Conservation (phyloP, 1,140 invertebrate species). For the Aradophagus sp. region DNA sequence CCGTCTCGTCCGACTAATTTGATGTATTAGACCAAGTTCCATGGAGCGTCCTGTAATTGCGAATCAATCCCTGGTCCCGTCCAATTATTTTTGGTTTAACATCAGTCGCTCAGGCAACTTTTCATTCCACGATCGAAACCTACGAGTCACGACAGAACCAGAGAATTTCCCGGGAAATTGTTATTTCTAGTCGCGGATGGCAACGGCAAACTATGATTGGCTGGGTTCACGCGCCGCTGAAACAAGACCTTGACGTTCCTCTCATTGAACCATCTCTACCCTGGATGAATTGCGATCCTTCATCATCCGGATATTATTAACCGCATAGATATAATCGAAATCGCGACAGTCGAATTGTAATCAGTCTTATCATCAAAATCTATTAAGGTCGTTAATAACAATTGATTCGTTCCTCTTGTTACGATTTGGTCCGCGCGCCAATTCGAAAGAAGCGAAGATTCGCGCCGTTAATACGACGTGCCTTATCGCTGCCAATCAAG, state of each 20-base stretch:
- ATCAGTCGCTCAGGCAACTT: slow-evolving; percentile 19
- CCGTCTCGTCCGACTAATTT: slow-evolving; percentile 20
- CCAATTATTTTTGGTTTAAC: slow-evolving; percentile 40
- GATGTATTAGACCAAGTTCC: slow-evolving; percentile 29
- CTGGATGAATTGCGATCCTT: too few relatives aligned
- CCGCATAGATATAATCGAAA: too few relatives aligned
- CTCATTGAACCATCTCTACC: too few relatives aligned
- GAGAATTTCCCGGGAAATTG: slow-evolving; percentile 17
- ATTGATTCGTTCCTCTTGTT: too few relatives aligned
- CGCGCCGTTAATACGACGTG: slow-evolving; percentile 11
- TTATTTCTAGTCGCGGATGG: slow-evolving; percentile 22
- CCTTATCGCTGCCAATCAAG: slow-evolving; percentile 35
- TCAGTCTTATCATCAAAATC: too few relatives aligned
- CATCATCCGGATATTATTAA: too few relatives aligned
- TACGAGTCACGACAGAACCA: not conserved
- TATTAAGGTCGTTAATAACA: too few relatives aligned
- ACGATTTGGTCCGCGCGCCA: slow-evolving; percentile 6
- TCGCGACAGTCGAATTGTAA: too few relatives aligned
- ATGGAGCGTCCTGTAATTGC: slow-evolving; percentile 9
- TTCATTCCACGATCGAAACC: slow-evolving; percentile 8
- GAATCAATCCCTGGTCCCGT: slow-evolving; percentile 23
- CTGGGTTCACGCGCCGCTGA: too few relatives aligned
- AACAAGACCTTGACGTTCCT: too few relatives aligned
- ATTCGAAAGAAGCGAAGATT: slow-evolving; percentile 17
- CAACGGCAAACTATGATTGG: too few relatives aligned